phyloP scores from a whole-genome alignment of 2,888 invertebrate genomes.

The Pycnomerus fuliginosus region DNA sequence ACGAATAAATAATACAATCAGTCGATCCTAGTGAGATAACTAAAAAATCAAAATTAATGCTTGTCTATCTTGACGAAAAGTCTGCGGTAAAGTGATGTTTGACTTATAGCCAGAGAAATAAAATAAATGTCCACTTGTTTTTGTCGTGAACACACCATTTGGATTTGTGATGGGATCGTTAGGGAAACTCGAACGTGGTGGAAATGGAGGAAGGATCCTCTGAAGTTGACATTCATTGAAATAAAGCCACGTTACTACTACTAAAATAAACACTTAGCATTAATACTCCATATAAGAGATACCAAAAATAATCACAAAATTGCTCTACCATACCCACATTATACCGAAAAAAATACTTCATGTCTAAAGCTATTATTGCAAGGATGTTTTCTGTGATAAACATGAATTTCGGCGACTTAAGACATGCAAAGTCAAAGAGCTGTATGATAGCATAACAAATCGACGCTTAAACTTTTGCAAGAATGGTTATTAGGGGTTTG shows the following conservation, averaged over 20 bases:
- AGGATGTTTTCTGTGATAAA: neutral
- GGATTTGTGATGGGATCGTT: constrained; percentile 43
- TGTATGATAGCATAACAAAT: too few relatives aligned
- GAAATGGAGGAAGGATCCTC: constrained; percentile 42
- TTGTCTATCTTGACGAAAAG: too few relatives aligned
- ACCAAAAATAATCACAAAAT: constrained; percentile 14
- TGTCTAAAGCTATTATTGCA: neutral
- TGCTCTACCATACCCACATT: neutral
- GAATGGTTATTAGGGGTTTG: too few relatives aligned
- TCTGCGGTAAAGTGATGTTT: too few relatives aligned
- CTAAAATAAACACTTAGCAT: constrained; percentile 48
- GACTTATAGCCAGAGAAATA: constrained; percentile 21
- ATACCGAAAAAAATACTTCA: neutral
- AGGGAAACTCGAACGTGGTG: constrained; percentile 35
- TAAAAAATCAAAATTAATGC: too few relatives aligned
- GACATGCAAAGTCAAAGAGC: neutral
- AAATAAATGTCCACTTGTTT: constrained; percentile 42
- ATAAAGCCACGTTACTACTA: constrained; percentile 48
- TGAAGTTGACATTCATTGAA: constrained; percentile 53
- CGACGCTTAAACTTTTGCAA: too few relatives aligned
- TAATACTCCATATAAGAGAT: constrained; percentile 22
- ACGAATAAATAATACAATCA: neutral
- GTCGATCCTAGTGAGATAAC: neutral
- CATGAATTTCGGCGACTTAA: neutral
- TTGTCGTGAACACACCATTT: constrained; percentile 47